A percentile compares a stretch with the other conserved stretches of the same genome.
These are phyloP conservation scores for Lampris megalopsis DNA, from an alignment of 2,113 vertebrate genomes.

Conservation along the genomic window DNA sequence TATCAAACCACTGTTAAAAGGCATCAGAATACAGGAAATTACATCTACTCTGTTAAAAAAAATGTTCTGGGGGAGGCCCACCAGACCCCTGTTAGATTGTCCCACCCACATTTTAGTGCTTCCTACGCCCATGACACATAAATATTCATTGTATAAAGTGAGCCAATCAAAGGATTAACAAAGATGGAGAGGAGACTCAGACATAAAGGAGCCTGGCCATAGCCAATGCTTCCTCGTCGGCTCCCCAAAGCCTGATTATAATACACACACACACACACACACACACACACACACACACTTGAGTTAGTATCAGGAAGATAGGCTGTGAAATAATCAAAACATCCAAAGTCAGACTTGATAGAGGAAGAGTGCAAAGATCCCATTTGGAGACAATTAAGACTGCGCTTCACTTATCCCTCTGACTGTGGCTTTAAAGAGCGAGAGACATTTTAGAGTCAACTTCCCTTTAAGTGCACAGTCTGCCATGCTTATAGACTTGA, in stretches of 20 bases:
- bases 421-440: not conserved
- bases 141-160: not conserved
- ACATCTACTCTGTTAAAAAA: no score
- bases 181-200: slow-evolving; percentile 13
- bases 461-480: slow-evolving; percentile 10
- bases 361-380: slow-evolving; percentile 31
- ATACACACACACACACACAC: slow-evolving; percentile 9
- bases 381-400: slow-evolving; percentile 43
- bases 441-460: slow-evolving; percentile 1
- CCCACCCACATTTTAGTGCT: no score
- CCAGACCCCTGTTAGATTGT: no score
- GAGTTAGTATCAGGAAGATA: slow-evolving; percentile 28
- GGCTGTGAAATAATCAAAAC: slow-evolving; percentile 19
- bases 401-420: not conserved
- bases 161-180: slow-evolving; percentile 5
- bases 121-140: no score
- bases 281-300: slow-evolving; percentile 9
- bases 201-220: slow-evolving; percentile 23
- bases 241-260: slow-evolving; percentile 12
- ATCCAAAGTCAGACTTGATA: slow-evolving; percentile 2
- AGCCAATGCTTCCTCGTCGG: slow-evolving; percentile 9
- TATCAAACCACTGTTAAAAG: no score
- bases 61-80: no score
- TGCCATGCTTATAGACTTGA: not conserved
- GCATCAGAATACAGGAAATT: no score